A percentile compares a stretch with the other conserved stretches of the same genome.
Evolutionary conservation across 2,797 vertebrate species (phyloP).

Genomic region (Siniperca scherzeri): DNA sequence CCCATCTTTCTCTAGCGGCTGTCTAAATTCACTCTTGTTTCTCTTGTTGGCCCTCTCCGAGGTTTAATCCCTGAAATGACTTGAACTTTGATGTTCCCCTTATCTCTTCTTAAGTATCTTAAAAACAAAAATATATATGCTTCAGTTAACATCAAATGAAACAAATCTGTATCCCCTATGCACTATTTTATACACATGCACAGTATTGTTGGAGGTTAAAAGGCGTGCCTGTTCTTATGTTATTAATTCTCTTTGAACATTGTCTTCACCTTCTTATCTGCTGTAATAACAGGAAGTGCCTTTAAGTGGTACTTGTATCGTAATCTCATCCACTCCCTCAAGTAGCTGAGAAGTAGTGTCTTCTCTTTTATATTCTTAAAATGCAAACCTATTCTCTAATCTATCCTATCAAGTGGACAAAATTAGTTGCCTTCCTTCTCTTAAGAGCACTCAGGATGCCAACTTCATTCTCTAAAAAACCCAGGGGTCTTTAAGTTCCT

Average conservation of each 20-base stretch:
- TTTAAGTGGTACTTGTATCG: slow-evolving; percentile 26
- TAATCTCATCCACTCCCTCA: slow-evolving; percentile 30
- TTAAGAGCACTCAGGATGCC: slow-evolving; percentile 29
- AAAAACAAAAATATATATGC: background rate
- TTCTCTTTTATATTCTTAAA: slow-evolving; percentile 34
- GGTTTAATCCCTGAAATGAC: background rate
- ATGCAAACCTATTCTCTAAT: slow-evolving; percentile 21
- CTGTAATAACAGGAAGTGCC: slow-evolving; percentile 23
- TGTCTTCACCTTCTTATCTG: background rate
- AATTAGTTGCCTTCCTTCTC: slow-evolving; percentile 20
- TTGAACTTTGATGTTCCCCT: background rate
- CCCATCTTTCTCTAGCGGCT: background rate
- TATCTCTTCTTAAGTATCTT: background rate
- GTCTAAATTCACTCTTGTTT: background rate
- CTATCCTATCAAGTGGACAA: background rate
- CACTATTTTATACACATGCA: background rate
- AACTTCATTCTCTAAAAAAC: slow-evolving; percentile 22
- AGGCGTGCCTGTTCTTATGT: background rate
- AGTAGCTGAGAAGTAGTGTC: slow-evolving; percentile 20
- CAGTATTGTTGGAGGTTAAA: background rate
- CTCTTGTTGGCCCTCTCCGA: background rate
- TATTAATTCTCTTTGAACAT: background rate
- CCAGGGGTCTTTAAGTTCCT: slow-evolving; percentile 39
- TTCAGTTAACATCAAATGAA: background rate
- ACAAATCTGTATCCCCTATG: background rate